Conservation (phyloP, 2,797 vertebrate species). For the Melanotaenia maccullochi region DNA sequence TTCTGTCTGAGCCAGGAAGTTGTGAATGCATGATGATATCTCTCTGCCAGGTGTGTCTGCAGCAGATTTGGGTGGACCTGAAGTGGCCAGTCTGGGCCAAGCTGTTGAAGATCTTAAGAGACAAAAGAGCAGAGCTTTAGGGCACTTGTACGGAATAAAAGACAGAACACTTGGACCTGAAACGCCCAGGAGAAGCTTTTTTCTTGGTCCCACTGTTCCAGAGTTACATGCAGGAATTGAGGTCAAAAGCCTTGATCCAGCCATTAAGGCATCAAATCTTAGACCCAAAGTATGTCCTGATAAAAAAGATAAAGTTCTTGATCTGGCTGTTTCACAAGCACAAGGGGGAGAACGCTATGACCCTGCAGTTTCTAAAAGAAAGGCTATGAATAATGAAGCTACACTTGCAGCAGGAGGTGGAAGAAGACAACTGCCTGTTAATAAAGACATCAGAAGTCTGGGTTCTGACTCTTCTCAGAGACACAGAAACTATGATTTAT, state of each 20-base stretch:
- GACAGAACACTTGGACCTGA: constrained; percentile 30
- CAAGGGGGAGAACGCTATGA: constrained; percentile 19
- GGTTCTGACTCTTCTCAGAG: constrained; percentile 11
- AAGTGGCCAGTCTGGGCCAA: constrained; percentile 56
- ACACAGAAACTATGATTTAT: constrained; percentile 26
- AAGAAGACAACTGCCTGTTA: constrained; percentile 27
- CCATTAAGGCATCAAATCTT: constrained; percentile 19
- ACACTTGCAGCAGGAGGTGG: constrained; percentile 12
- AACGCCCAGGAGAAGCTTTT: constrained; percentile 21
- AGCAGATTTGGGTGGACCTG: constrained; percentile 66
- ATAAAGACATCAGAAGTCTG: constrained; percentile 35
- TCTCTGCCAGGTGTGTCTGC: constrained; percentile 74
- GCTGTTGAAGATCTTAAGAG: constrained; percentile 55
- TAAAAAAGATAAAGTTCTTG: constrained; percentile 25
- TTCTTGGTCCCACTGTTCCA: constrained; percentile 15
- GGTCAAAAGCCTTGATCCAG: constrained; percentile 31
- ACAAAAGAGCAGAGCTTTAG: constrained; percentile 51
- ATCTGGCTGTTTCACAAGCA: constrained; percentile 28
- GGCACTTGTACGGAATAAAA: constrained; percentile 19
- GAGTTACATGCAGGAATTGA: constrained; percentile 40
- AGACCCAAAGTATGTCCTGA: constrained; percentile 24
- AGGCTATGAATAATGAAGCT: constrained; percentile 13
- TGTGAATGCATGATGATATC: constrained; percentile 70
- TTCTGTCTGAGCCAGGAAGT: constrained; percentile 42
- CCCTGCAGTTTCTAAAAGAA: constrained; percentile 15